Base-by-base conservation (phyloP, 2,113 vertebrate genomes). In the Choloepus hoffmanni region DNA sequence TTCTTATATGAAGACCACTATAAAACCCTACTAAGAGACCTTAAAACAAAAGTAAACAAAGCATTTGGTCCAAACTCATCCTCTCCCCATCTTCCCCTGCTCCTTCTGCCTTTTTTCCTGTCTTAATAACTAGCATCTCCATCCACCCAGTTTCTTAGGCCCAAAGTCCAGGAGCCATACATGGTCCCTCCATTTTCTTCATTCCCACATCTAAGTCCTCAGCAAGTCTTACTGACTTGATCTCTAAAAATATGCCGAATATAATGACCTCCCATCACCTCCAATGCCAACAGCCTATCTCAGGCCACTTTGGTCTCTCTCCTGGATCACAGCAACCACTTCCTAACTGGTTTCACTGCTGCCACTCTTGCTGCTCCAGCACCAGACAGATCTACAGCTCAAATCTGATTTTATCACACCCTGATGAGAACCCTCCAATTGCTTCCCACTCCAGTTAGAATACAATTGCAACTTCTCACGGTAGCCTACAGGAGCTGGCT, bases 391-490 rank as follows among this genome's bases (percentile, higher is more conserved):
- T 13, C 40, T 48, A 26, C 40, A 77, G 55, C 19, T 68, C 48
- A 62, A 7, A 62, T n/a, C 26, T 12, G 16, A 76, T 33, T 76
- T 36, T 21, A 0, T 12, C 5, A 7, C 48, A 40, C 11, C 11
- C 26, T 5, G 1, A 0, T 15, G 12, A 82, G 76, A 48, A 73
- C 5, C 8, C 36, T 9, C 28, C 1, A 1, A 23, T 45, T 36
- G 58, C 36, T 58, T 67, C 60, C 65, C 43, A 65, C 3, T 33
- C 18, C 33, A 60, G 19, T 45, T 76, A 30, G 18, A 76, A 48
- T 30, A 14, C 19, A 92, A 50, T 74, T 67, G 40, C 76, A 40
- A 30, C 30, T 55, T 68, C 76, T 68, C 13, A 7, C 55, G 24
- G 60, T 11, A 50, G 10, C 48, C 68, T 33, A 0, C 30, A 19